A percentile compares a stretch with the other conserved stretches of the same genome.
These are phyloP conservation scores for Myodes glareolus DNA, from an alignment of 2,113 vertebrate species.

Conservation along the genomic window DNA sequence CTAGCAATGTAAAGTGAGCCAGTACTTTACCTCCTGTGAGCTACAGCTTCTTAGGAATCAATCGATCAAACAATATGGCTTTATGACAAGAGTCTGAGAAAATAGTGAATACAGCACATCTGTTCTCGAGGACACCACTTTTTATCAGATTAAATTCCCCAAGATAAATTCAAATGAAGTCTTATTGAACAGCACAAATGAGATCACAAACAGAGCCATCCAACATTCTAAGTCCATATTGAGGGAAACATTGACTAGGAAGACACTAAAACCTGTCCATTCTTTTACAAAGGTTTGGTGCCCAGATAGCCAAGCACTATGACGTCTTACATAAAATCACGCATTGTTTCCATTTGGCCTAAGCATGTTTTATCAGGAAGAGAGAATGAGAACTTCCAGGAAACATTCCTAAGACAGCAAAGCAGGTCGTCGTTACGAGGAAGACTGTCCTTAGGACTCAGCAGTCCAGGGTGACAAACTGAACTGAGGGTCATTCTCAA, in stretches of 20 bases:
- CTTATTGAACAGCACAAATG: not conserved
- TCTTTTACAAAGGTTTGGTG: not conserved
- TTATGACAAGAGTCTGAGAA: not conserved
- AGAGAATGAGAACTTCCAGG: not conserved
- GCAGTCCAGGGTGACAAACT: not conserved
- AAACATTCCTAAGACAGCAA: not conserved
- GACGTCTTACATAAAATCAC: not conserved
- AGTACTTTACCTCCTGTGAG: not conserved
- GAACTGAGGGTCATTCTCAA: not conserved
- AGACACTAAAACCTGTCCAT: not conserved
- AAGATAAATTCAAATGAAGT: not conserved
- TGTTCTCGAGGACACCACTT: not conserved
- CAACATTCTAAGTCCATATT: not conserved
- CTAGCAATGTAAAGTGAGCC: not conserved
- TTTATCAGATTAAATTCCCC: not conserved
- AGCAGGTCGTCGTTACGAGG: not conserved
- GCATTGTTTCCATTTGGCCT: not conserved
- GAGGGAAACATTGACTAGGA: not conserved
- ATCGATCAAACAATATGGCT: not conserved
- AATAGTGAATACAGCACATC: not conserved
- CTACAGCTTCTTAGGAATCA: not conserved
- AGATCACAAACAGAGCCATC: not conserved
- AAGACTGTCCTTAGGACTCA: not conserved
- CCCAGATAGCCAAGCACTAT: not conserved
- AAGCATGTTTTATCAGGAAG: not conserved